Evolutionary conservation across 2,113 vertebrate genomes (phyloP), one percentile per base, ranked within the genome.

Genomic region (Ameiurus melas): DNA sequence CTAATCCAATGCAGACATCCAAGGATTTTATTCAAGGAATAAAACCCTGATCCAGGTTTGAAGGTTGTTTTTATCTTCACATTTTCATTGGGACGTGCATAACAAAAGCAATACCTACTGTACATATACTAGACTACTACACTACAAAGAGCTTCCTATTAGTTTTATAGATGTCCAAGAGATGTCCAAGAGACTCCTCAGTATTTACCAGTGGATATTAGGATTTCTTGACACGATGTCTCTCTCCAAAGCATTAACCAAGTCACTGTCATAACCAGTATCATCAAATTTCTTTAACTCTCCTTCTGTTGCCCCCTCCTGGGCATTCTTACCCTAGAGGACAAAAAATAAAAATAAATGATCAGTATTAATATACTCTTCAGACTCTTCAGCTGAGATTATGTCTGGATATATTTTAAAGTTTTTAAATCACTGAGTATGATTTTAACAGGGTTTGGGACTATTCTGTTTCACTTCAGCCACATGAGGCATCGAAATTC

Each of bases 171-270:
- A 14, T 13, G 27, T 55, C 51, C 47, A 80, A n/a, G 43, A n/a
- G n/a, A n/a, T n/a, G n/a, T n/a, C n/a, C n/a, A 47, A 84, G 43
- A 20, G 39, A 39, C 36, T 39, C 25, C 22, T 85, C 43, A 81
- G 60, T 22, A 58, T 93, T 91, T 95, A 99, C 98, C 98, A 99
- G 89, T 97, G 97, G 88, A 99, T 95, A 88, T 97, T 99, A n/a
- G 97, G 97, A 93, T 98, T 99, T 89, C 97, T 96, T 82, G 97
- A 99, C 25, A 99, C 96, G n/a, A 99, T 99, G 89, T 99, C 98
- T 94, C 97, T 97, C 92, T 99, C 98, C 68, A 99, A 95, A 16
- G 96, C 96, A 85, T 99, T 97, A 9, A 99, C 95, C 87, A 99
- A 92, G 88, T 99, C 97, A 88, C 95, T 96, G 94, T 99, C 97